phyloP scores from a whole-genome alignment of 2,113 vertebrate species.

The Microcebus murinus region DNA sequence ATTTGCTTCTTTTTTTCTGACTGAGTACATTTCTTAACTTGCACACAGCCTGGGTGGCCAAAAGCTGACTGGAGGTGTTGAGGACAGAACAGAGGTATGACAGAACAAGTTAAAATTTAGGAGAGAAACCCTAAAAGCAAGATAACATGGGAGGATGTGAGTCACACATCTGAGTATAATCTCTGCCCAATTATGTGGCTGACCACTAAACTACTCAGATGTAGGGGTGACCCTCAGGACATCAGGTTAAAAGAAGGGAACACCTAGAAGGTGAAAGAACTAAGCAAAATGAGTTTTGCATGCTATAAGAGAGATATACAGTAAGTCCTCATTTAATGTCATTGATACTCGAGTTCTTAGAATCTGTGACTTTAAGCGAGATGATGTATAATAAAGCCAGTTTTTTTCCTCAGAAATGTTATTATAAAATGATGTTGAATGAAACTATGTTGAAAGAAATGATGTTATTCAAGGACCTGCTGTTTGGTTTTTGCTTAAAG shows the following conservation, averaged over 20 bases:
- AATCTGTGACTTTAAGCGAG: neutral
- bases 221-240: too few species aligned
- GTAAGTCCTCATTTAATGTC: neutral
- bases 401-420: neutral
- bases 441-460: neutral
- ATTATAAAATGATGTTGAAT: neutral
- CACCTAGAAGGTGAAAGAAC: neutral
- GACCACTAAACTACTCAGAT: neutral
- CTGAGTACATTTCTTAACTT: neutral
- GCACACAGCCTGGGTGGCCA: neutral
- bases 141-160: neutral
- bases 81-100: neutral
- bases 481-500: neutral
- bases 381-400: neutral
- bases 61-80: neutral
- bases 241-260: neutral
- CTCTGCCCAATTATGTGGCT: neutral
- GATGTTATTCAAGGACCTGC: neutral
- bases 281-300: neutral
- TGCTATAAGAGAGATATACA: neutral
- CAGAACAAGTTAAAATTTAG: neutral
- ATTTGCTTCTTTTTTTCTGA: neutral
- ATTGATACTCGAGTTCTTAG: neutral
- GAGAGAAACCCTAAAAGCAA: neutral
- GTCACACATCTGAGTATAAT: neutral